Conservation (phyloP, 2,888 invertebrate species). For the Drosophila meridiana region DNA sequence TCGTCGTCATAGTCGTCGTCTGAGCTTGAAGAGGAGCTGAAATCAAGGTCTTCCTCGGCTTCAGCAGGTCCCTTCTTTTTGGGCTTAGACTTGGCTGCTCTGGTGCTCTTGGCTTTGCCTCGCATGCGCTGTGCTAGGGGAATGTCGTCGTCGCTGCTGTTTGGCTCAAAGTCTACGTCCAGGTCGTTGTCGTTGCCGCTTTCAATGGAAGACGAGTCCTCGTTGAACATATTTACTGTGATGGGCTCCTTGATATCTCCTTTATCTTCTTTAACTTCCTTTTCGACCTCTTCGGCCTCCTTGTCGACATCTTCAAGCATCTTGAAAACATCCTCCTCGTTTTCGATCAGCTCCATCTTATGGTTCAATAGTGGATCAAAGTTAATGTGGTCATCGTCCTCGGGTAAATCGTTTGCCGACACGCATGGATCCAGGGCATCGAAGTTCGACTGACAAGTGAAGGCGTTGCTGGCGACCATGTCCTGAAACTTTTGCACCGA, state of each 20-base stretch:
- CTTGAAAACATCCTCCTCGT: conserved; percentile 82
- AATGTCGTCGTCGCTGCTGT: conserved; percentile 78
- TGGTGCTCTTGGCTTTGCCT: conserved; percentile 27
- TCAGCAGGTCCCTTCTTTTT: conserved; percentile 37
- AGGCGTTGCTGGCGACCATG: conserved; percentile 68
- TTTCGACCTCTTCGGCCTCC: conserved; percentile 75
- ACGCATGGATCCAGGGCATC: conserved; percentile 74
- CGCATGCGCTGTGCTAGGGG: conserved; percentile 77
- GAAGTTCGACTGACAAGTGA: conserved; percentile 64
- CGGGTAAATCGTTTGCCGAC: conserved; percentile 48
- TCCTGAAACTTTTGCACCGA: conserved; percentile 82
- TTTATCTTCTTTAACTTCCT: conserved; percentile 44
- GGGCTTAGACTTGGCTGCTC: conserved; percentile 42
- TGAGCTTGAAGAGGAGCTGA: conserved; percentile 39
- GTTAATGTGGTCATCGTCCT: conserved; percentile 78
- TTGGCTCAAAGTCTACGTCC: conserved; percentile 74
- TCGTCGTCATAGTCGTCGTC: conserved; percentile 56
- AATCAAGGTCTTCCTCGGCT: conserved; percentile 50
- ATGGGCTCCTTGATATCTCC: conserved; percentile 24
- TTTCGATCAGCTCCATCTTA: conserved; percentile 81
- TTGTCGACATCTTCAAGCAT: conserved; percentile 82
- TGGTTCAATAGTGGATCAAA: conserved; percentile 80
- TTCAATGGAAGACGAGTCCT: conserved; percentile 62
- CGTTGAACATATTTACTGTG: conserved; percentile 51
- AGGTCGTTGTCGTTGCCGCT: conserved; percentile 77